Evolutionary conservation across 2,797 vertebrate species (phyloP).

Genomic region (Pitangus sulphuratus): DNA sequence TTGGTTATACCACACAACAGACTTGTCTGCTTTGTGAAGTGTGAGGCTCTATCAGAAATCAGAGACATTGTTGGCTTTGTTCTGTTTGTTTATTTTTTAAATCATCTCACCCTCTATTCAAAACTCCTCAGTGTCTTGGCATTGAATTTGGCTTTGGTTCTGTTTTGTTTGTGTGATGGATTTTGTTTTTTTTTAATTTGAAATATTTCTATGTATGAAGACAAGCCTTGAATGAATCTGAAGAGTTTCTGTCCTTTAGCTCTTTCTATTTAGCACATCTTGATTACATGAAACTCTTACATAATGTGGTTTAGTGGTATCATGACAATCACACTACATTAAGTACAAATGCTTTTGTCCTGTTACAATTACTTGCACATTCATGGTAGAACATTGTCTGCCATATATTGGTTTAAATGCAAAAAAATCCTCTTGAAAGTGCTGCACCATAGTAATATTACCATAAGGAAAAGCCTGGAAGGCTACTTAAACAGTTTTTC

Average conservation of each 20-base stretch:
- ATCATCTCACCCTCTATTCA: not conserved
- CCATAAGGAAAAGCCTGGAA: not conserved
- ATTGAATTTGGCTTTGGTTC: not conserved
- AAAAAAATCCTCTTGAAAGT: not conserved
- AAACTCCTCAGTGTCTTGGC: accelerated
- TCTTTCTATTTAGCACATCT: not conserved
- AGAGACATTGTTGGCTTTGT: not conserved
- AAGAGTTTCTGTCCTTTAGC: accelerated
- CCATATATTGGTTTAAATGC: not conserved
- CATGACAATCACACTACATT: not conserved
- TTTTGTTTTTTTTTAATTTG: not conserved
- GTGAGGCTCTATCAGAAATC: not conserved
- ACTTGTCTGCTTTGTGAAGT: not conserved
- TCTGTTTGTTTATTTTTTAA: not conserved
- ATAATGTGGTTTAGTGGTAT: not conserved
- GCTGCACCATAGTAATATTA: not conserved
- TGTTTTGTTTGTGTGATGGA: accelerated
- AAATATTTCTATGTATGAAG: not conserved
- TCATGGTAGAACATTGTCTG: not conserved
- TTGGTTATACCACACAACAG: not conserved
- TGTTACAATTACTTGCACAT: not conserved
- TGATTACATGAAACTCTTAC: not conserved
- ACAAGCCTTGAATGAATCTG: not conserved
- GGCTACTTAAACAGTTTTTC: not conserved
- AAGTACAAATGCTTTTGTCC: not conserved